Conservation (phyloP, 30 jellyfish, hydroid and myxozoan species). For the Rhopilema esculentum region DNA sequence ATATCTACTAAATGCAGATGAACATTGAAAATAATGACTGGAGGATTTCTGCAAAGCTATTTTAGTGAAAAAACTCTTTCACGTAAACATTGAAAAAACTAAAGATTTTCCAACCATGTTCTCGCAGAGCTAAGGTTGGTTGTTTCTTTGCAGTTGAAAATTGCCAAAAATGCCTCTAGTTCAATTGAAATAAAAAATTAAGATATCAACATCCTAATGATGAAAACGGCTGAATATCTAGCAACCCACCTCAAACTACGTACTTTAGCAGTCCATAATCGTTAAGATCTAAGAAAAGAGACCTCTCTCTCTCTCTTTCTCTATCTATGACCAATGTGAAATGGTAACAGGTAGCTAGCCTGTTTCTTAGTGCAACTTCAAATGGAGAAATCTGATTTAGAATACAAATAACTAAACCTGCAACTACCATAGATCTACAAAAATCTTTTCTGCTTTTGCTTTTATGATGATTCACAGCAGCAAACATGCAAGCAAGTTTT, state of each 20-base stretch:
- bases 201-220: slow-evolving; percentile 19
- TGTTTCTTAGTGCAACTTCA: too few relatives aligned
- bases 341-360: too few relatives aligned
- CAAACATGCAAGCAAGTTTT: too few relatives aligned
- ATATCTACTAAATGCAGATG: too few relatives aligned
- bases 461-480: too few relatives aligned
- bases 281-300: not conserved
- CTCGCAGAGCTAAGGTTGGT: too few relatives aligned
- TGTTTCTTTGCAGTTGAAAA: not conserved
- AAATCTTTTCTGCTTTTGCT: not conserved
- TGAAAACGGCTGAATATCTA: not conserved
- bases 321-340: not conserved
- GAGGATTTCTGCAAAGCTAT: too few relatives aligned
- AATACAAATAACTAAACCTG: not conserved
- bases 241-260: slow-evolving; percentile 1
- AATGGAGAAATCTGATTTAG: not conserved
- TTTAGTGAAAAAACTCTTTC: too few relatives aligned
- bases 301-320: not conserved
- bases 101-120: too few relatives aligned
- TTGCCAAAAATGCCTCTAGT: slow-evolving; percentile 48
- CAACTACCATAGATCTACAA: not conserved
- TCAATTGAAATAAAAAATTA: slow-evolving; percentile 23
- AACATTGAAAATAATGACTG: too few relatives aligned
- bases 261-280: not conserved
- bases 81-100: too few relatives aligned